These are phyloP conservation scores for Cordilura impudica DNA, from an alignment of 2,888 invertebrate genomes.

Conservation along the genomic window DNA sequence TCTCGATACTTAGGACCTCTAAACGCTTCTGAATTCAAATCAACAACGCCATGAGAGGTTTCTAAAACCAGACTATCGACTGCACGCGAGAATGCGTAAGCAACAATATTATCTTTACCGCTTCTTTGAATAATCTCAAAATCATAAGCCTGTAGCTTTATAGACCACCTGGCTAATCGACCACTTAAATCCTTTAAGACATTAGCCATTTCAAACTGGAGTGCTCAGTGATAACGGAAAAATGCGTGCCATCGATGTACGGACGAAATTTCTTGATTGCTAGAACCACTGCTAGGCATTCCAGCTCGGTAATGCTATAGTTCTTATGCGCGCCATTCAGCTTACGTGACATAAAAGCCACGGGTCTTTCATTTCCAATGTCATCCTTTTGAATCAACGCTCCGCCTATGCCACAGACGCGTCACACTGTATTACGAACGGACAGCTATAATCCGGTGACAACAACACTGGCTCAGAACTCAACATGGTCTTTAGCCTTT, in stretches of 20 bases:
- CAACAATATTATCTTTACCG: conserved; percentile 16
- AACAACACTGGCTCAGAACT: conserved; percentile 44
- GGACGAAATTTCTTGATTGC: conserved; percentile 45
- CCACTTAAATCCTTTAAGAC: conserved; percentile 11
- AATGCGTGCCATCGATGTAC: conserved; percentile 35
- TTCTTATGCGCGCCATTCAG: conserved; percentile 47
- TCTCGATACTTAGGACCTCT: too few species aligned
- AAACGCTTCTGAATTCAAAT: too few species aligned
- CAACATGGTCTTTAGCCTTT: conserved; percentile 24
- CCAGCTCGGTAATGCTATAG: conserved; percentile 49
- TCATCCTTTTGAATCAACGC: conserved; percentile 47
- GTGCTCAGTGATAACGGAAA: conserved; percentile 24
- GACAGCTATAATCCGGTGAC: conserved; percentile 48
- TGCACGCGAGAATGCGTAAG: not conserved
- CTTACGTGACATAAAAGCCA: conserved; percentile 46
- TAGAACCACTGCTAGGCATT: conserved; percentile 54
- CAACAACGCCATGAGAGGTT: too few species aligned
- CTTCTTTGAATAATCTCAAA: conserved; percentile 2
- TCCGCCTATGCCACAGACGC: conserved; percentile 45
- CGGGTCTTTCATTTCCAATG: conserved; percentile 31
- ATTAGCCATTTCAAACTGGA: conserved; percentile 22
- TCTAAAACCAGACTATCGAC: too few species aligned
- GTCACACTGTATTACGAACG: conserved; percentile 55
- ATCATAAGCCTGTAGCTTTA: conserved; percentile 10
- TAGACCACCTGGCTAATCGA: conserved; percentile 9